Evolutionary conservation across 2,113 vertebrate genomes (phyloP).

Genomic region (Mirounga angustirostris): DNA sequence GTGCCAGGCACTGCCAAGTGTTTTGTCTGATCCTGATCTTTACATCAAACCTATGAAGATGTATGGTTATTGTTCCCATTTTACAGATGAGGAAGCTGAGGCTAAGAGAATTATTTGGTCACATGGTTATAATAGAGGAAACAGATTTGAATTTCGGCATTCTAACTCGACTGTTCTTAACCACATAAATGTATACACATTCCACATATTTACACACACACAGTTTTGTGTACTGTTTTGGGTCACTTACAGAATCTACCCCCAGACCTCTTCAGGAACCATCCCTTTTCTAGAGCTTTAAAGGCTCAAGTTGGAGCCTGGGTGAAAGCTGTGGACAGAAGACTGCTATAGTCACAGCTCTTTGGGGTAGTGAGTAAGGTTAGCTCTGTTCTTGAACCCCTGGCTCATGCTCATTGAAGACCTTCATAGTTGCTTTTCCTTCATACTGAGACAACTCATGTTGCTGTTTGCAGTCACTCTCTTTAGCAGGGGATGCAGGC

Average conservation of each 20-base stretch:
- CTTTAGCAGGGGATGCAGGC: not conserved
- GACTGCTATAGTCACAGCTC: not conserved
- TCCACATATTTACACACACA: not conserved
- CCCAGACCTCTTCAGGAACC: not conserved
- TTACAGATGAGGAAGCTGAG: constrained; percentile 27
- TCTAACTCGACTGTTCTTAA: not conserved
- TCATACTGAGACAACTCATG: not conserved
- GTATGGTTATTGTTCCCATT: not conserved
- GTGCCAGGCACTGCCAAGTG: not conserved
- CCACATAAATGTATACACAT: not conserved
- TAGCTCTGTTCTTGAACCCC: not conserved
- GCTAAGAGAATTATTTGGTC: not conserved
- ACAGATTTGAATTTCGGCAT: constrained; percentile 49
- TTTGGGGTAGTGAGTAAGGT: not conserved
- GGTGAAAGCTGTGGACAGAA: not conserved
- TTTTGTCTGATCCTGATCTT: constrained; percentile 21
- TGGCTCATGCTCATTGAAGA: constrained; percentile 33
- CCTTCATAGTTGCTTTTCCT: not conserved
- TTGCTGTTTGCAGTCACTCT: not conserved
- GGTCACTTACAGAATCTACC: not conserved
- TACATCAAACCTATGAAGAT: not conserved
- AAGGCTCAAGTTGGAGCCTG: constrained; percentile 33
- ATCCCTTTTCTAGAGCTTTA: not conserved
- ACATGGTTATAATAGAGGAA: constrained; percentile 18
- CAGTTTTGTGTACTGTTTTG: not conserved